Conservation (phyloP, 2,888 invertebrate genomes). For the Papilio gigon region DNA sequence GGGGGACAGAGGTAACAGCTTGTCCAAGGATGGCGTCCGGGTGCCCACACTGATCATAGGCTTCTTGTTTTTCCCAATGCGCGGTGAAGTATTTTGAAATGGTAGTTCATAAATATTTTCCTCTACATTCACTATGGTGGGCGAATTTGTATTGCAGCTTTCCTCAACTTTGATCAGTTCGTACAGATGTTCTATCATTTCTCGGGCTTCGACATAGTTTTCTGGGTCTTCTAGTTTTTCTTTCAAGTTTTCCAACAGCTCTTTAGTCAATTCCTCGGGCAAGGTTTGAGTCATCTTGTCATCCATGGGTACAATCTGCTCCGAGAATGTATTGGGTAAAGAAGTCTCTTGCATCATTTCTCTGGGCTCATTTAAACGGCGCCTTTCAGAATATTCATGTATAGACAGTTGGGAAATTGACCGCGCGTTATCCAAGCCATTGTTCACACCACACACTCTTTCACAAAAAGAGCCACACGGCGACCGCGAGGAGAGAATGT, state of each 20-base stretch:
- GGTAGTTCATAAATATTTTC: constrained; percentile 86
- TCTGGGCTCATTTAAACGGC: constrained; percentile 82
- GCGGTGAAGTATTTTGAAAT: constrained; percentile 70
- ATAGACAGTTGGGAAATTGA: constrained; percentile 84
- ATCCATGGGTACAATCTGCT: constrained; percentile 67
- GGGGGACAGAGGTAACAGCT: constrained; percentile 77
- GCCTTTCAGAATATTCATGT: constrained; percentile 84
- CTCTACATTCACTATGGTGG: constrained; percentile 51
- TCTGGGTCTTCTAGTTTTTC: constrained; percentile 87
- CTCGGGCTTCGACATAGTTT: constrained; percentile 87
- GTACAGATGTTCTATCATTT: constrained; percentile 89
- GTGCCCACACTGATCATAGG: constrained; percentile 82
- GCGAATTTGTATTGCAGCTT: constrained; percentile 80
- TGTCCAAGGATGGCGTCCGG: constrained; percentile 82
- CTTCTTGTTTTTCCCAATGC: constrained; percentile 70
- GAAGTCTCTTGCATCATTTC: constrained; percentile 64
- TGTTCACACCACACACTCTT: constrained; percentile 69
- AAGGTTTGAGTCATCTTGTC: constrained; percentile 87
- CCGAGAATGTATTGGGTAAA: constrained; percentile 59
- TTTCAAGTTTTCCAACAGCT: constrained; percentile 85
- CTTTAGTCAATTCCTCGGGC: constrained; percentile 88
- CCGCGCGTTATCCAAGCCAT: constrained; percentile 81
- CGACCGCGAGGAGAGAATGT: constrained; percentile 66
- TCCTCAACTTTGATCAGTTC: constrained; percentile 88
- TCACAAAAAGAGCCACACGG: constrained; percentile 67